These are phyloP conservation scores for Syrrhaptes paradoxus DNA, from an alignment of 2,113 vertebrate genomes.

Conservation along the genomic window DNA sequence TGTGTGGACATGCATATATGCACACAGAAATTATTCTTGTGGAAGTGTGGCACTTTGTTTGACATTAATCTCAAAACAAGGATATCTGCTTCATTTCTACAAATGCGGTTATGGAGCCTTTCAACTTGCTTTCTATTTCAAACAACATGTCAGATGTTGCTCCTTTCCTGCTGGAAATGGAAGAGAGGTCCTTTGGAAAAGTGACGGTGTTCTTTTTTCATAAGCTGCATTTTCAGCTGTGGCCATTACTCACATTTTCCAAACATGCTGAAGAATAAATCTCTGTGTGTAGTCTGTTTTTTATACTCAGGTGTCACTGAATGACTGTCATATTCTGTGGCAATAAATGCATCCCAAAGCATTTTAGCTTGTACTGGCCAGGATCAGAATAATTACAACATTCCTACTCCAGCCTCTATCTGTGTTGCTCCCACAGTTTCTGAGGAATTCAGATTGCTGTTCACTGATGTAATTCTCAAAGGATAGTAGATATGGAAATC, in stretches of 20 bases:
- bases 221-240: not conserved
- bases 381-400: not conserved
- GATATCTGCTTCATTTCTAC: not conserved
- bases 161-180: not conserved
- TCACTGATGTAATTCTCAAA: constrained; percentile 13
- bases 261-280: not conserved
- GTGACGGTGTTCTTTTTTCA: not conserved
- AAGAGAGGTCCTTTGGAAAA: not conserved
- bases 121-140: not conserved
- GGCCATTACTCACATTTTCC: not conserved
- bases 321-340: not conserved
- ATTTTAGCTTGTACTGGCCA: not conserved
- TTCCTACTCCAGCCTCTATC: not conserved
- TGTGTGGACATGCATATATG: not conserved
- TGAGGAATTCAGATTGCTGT: not conserved
- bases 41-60: not conserved
- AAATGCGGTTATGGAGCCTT: not conserved
- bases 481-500: not conserved
- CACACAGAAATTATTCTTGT: not conserved
- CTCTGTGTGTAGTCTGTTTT: not conserved
- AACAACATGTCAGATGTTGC: not conserved
- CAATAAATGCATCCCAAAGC: not conserved
- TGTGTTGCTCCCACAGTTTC: not conserved
- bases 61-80: not conserved
- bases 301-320: not conserved